Base-by-base conservation (phyloP, 2,888 invertebrate species). In the Catocala sponsa region DNA sequence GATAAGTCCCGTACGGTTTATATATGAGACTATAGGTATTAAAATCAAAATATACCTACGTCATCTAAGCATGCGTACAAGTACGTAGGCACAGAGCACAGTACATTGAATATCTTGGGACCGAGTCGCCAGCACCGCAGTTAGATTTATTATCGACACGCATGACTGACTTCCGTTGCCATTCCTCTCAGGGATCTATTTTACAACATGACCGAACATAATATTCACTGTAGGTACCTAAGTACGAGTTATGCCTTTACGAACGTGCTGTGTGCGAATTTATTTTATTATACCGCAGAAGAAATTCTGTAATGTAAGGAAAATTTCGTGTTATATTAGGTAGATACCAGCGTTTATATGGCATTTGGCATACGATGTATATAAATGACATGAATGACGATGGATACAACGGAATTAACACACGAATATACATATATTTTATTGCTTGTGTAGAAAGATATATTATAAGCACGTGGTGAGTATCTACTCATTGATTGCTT, bases 121-220 rank as follows among this genome's bases (percentile, higher is more conserved):
- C 77, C 67, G 67, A 80, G 80, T 85, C 81, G 79, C 78, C 77
- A 79, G 72, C 72, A 72, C 78, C 74, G 72, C 75, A 72, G 76
- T 81, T 80, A 79, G 84, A 85, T 86, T 85, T 84, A 83, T 83
- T 82, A 81, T 79, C 76, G 74, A 63, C 64, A 75, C 83, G 82
- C 81, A 77, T 83, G 80, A 83, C 75, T 80, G 79, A 79, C 74
- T 81, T 76, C 72, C 64, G 59, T 61, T 67, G 71, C 75, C 78
- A 65, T 73, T 76, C 62, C 72, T 73, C 78, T 74, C 81, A 74
- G 77, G 76, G 69, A 79, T 55, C 74, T 68, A 66, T 78, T 81
- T 80, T 78, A 72, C 69, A 67, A 76, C 69, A 68, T 72, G 66
- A 64, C 70, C 61, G 66, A 80, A 75, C 75, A 68, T 76, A 73